phyloP scores from a whole-genome alignment of 2,888 invertebrate genomes.

The Digitonthophagus gazella region DNA sequence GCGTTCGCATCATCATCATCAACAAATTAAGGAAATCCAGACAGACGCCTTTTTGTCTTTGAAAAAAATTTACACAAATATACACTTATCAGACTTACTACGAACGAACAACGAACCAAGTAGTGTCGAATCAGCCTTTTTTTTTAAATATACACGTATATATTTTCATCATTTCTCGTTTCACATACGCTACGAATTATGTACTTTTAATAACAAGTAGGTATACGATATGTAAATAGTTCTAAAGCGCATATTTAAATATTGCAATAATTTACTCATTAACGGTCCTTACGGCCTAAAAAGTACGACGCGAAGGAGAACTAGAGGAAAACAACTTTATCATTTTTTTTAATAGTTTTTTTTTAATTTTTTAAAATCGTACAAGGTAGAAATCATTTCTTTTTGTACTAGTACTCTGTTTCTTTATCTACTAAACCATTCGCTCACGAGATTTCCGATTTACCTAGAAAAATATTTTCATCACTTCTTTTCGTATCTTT shows the following conservation, averaged over 20 bases:
- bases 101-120: background rate
- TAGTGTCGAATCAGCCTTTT: conserved; percentile 24
- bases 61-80: background rate
- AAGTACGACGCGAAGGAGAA: conserved; percentile 9
- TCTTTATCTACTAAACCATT: conserved; percentile 22
- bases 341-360: background rate
- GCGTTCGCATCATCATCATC: conserved; percentile 9
- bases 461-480: no score
- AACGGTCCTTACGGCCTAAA: conserved; percentile 19
- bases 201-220: conserved; percentile 24
- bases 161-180: conserved; percentile 18
- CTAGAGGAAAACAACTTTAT: conserved; percentile 1
- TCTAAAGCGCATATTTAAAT: conserved; percentile 29
- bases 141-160: conserved; percentile 21
- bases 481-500: background rate
- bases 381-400: conserved; percentile 1
- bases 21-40: background rate
- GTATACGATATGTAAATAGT: conserved; percentile 29
- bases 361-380: conserved; percentile 2
- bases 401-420: conserved; percentile 19
- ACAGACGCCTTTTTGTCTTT: background rate
- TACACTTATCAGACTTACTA: conserved; percentile 6
- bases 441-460: conserved; percentile 16
- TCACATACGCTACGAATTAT: conserved; percentile 4
- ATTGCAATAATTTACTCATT: conserved; percentile 25